These are phyloP conservation scores for Nymphalis c-album DNA, from an alignment of 2,888 invertebrate species.

Conservation along the genomic window DNA sequence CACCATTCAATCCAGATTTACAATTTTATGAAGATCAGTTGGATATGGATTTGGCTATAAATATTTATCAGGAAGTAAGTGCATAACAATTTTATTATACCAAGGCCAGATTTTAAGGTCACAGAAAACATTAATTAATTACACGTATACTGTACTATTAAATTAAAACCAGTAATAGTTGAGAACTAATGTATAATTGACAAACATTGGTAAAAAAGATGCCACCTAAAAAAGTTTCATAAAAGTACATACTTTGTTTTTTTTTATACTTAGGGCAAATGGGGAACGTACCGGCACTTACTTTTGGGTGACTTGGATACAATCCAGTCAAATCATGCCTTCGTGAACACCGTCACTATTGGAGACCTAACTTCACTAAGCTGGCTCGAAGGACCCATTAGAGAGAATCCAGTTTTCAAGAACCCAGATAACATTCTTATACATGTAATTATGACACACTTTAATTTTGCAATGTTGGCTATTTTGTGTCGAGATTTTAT, in stretches of 20 bases:
- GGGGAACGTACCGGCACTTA: slow-evolving; percentile 93
- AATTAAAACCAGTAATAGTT: background rate
- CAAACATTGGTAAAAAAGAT: too few species aligned
- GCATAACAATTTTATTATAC: slow-evolving; percentile 23
- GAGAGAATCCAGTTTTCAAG: slow-evolving; percentile 56
- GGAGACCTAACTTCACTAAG: slow-evolving; percentile 93
- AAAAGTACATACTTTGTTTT: background rate
- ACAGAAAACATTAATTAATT: too few species aligned
- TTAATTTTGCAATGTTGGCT: background rate
- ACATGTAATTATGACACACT: slow-evolving; percentile 56
- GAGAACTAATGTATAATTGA: too few species aligned
- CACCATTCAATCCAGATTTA: slow-evolving; percentile 83
- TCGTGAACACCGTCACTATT: slow-evolving; percentile 87
- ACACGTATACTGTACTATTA: too few species aligned
- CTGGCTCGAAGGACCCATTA: slow-evolving; percentile 84
- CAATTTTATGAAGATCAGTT: slow-evolving; percentile 85
- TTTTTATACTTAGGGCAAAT: slow-evolving; percentile 69
- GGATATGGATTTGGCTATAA: slow-evolving; percentile 88
- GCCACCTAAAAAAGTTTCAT: too few species aligned
- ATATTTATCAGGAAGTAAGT: slow-evolving; percentile 85
- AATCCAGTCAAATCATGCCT: slow-evolving; percentile 84
- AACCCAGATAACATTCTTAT: slow-evolving; percentile 55
- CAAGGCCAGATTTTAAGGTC: too few species aligned
- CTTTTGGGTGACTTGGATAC: slow-evolving; percentile 79
- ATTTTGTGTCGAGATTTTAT: too few species aligned